Conservation (phyloP, 2,888 invertebrate species). For the Eupithecia vulgata region DNA sequence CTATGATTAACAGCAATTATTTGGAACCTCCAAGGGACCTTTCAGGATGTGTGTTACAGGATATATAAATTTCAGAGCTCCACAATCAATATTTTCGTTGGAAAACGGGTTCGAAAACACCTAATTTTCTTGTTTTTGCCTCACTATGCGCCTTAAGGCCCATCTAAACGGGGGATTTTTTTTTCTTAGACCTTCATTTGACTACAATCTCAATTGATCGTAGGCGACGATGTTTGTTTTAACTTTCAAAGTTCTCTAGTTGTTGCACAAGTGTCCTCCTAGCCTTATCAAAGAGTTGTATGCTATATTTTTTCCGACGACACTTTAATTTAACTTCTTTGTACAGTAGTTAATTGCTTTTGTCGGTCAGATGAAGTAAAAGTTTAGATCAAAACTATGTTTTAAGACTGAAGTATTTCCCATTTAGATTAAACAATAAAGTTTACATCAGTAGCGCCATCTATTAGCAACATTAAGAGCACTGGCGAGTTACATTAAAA, state of each 20-base stretch:
- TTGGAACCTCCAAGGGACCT: no score
- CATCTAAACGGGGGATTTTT: neutral
- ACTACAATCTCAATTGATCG: neutral
- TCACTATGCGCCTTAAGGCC: no score
- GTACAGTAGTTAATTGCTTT: neutral
- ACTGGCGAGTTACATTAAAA: constrained; percentile 36
- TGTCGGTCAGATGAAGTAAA: neutral
- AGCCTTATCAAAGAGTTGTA: neutral
- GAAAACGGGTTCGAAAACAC: no score
- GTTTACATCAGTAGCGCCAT: constrained; percentile 33
- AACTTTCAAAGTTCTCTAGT: no score
- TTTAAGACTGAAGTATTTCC: neutral
- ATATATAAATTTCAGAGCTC: no score
- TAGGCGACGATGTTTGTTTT: no score
- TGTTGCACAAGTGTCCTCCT: neutral
- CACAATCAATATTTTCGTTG: no score
- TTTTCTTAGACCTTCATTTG: neutral
- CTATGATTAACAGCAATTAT: no score
- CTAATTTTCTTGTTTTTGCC: no score
- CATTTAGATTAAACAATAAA: neutral
- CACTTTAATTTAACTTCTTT: no score
- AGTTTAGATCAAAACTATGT: neutral
- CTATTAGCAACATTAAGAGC: constrained; percentile 40
- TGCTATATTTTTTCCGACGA: neutral
- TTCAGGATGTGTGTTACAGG: no score